phyloP scores from a whole-genome alignment of 2,888 invertebrate genomes.

The Portevinia maculata region DNA sequence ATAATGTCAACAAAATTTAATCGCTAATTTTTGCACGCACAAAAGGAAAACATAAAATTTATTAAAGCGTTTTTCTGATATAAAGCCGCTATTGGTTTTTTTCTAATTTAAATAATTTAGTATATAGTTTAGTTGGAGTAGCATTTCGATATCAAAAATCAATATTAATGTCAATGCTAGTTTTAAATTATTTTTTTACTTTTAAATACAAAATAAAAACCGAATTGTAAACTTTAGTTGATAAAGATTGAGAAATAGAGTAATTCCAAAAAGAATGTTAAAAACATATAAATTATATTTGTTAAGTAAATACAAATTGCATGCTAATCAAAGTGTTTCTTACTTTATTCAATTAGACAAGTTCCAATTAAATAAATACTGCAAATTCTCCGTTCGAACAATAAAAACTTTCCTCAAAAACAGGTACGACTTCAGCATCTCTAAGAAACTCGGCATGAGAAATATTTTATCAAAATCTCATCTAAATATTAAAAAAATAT shows the following conservation, averaged over 20 bases:
- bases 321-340: slow-evolving; percentile 39
- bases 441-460: too few species aligned
- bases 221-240: slow-evolving; percentile 71
- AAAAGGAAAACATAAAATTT: slow-evolving; percentile 12
- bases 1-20: too few species aligned
- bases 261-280: slow-evolving; percentile 50
- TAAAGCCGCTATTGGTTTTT: too few species aligned
- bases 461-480: too few species aligned
- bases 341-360: not conserved
- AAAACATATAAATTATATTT: slow-evolving; percentile 49
- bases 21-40: too few species aligned
- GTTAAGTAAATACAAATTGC: slow-evolving; percentile 71
- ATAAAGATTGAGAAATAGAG: slow-evolving; percentile 55
- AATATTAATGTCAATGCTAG: slow-evolving; percentile 52
- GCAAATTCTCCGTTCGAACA: too few species aligned
- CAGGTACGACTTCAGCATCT: not conserved
- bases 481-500: too few species aligned
- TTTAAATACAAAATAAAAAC: slow-evolving; percentile 7
- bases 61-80: slow-evolving; percentile 16
- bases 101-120: slow-evolving; percentile 30
- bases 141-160: slow-evolving; percentile 25
- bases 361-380: too few species aligned
- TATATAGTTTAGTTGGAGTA: slow-evolving; percentile 43
- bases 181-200: slow-evolving; percentile 41
- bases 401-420: too few species aligned